Evolutionary conservation across 2,888 invertebrate species (phyloP), one percentile per base, ranked within the genome.

Genomic region (Trisateles emortualis): DNA sequence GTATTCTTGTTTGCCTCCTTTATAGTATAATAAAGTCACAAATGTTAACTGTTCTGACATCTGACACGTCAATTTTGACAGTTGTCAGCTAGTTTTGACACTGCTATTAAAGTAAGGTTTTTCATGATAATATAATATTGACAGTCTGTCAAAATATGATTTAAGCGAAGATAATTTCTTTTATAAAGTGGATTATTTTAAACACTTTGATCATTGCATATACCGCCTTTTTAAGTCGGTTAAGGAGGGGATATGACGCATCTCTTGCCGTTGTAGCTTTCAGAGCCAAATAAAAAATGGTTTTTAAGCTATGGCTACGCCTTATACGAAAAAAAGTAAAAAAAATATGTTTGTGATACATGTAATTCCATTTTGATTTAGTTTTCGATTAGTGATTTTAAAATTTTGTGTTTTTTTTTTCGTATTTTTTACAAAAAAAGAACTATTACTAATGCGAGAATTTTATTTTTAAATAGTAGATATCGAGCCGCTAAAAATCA

Each of bases 301-400:
- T 26, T 26, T 26, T 26, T 26, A 43, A 29, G 47, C 29, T 30
- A 11, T 32, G 32, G 32, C 32, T 35, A 47, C 59, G 43, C 57
- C 47, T 51, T 51, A 17, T 9, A 16, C 16, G 51, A 17, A 22
- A 40, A 35, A 51, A 33, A 13, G 8, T 14, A 0, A 22, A 22
- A 14, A 39, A 41, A 42, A 62, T 47, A 50, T 62, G 65, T 69
- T 69, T 91, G 90, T 91, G 90, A 90, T 91, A 89, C 69, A 78
- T 79, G 79, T 76, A 51, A 88, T 90, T 89, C 90, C 89, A 89
- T 90, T 89, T 89, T 89, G 76, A 71, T 72, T 84, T 88, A 86
- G 87, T 79, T 69, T 79, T 72, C 67, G 62, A 75, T 71, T 68
- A 68, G 68, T 56, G 41, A 52, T 55, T 59, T 48, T 44, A 55